Evolutionary conservation across 2,888 invertebrate species (phyloP), one percentile per base, ranked within the genome.

Genomic region (Ormyrus labotus): DNA sequence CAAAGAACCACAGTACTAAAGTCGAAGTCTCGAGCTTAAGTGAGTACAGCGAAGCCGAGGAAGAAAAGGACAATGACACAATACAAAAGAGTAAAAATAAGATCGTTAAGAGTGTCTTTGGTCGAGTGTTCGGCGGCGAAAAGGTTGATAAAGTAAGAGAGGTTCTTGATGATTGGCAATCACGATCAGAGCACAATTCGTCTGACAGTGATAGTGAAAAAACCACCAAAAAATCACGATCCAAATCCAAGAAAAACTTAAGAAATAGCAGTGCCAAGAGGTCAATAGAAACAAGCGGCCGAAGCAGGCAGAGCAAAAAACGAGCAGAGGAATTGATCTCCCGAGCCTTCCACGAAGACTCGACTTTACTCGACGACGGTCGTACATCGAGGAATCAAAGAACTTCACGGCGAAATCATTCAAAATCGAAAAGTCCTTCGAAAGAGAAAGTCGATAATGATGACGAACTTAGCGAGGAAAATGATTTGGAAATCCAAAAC

Each of bases 101-200:
- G 65, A 90, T 90, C 6, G 90, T 90, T 0, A 88, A 89, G 19
- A 88, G 89, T 57, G 90, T 90, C 0, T 91, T 91, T 45, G 90
- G 89, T 0, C 85, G 90, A 13, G 90, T 87, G 0, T 89, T 90
- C 47, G 86, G 85, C 0, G 86, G 88, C 10, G 90, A 90, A 47
- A 90, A 90, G 48, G 68, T 84, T 0, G 89, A 90, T 60, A 89
- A 90, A 68, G 88, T 89, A 0, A 88, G 88, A 48, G 89, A 90
- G 48, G 90, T 90, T 0, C 67, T 89, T 34, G 89, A 90, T 13
- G 90, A 90, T 65, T 90, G 90, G 90, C 87, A 89, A 4, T 89
- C 89, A 0, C 86, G 87, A 8, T 89, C 89, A 2, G 89, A 89
- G 48, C 86, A 87, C 8, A 83, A 13, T 6, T 83, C 83, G 4